phyloP scores from a whole-genome alignment of 2,888 invertebrate genomes.

The Beris morrisii region DNA sequence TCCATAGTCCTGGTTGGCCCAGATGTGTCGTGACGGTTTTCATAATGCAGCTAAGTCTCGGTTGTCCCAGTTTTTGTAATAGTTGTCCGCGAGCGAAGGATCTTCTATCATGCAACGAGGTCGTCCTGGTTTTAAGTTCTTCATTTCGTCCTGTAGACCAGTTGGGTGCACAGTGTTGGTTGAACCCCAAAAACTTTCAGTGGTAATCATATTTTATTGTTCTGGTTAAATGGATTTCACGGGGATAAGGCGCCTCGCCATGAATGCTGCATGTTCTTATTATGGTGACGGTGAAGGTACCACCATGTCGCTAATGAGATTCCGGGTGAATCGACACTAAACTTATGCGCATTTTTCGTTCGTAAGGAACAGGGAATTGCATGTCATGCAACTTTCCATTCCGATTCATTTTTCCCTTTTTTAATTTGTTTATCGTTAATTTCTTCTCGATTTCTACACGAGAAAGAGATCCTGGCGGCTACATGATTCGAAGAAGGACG shows the following conservation, averaged over 20 bases:
- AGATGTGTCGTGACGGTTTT: too few relatives aligned
- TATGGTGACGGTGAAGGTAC: too few relatives aligned
- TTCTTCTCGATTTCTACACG: constrained; percentile 13
- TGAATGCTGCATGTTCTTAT: too few relatives aligned
- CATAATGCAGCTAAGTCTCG: too few relatives aligned
- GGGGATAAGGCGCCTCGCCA: constrained; percentile 15
- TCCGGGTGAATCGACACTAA: constrained; percentile 7
- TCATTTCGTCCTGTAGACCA: too few relatives aligned
- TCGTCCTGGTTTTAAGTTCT: too few relatives aligned
- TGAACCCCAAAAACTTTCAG: constrained; percentile 1
- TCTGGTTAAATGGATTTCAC: constrained; percentile 17
- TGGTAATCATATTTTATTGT: constrained; percentile 15
- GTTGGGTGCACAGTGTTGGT: neutral
- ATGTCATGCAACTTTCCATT: constrained; percentile 32
- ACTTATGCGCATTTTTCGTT: constrained; percentile 26
- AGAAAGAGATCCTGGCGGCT: constrained; percentile 3
- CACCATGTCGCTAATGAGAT: constrained; percentile 12
- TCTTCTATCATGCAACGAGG: too few relatives aligned
- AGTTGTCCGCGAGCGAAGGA: too few relatives aligned
- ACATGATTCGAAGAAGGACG: constrained; percentile 10
- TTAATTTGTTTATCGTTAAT: constrained; percentile 40
- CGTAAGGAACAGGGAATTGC: constrained; percentile 22
- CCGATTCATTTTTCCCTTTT: constrained; percentile 31
- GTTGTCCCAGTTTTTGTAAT: too few relatives aligned
- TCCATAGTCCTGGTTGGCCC: too few relatives aligned